A percentile compares a stretch with the other conserved stretches of the same genome.
Evolutionary conservation across 2,113 vertebrate genomes (phyloP).

Genomic region (Hypanus sabinus): DNA sequence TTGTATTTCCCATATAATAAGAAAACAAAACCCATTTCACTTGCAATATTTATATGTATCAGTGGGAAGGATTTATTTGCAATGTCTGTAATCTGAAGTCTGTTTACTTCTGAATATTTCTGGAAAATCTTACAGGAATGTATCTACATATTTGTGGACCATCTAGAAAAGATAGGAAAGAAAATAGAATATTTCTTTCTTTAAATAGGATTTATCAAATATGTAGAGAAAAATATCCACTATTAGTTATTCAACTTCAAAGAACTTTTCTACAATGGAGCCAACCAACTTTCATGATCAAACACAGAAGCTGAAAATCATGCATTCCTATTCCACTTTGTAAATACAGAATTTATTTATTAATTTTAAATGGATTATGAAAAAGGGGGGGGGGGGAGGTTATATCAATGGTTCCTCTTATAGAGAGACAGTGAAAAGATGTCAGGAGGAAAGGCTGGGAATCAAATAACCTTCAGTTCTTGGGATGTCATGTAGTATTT

Average conservation of each 20-base stretch:
- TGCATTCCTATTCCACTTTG: not conserved
- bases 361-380: slow-evolving; percentile 12
- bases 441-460: slow-evolving; percentile 45
- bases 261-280: not conserved
- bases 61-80: not conserved
- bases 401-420: not conserved
- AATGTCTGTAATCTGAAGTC: not conserved
- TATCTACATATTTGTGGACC: not conserved
- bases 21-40: not conserved
- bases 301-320: not conserved
- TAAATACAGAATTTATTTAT: slow-evolving; percentile 2
- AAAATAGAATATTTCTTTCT: not conserved
- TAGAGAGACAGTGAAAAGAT: slow-evolving; percentile 44
- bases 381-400: too few relatives aligned
- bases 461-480: slow-evolving; percentile 44
- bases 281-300: not conserved
- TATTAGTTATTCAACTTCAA: slow-evolving; percentile 10
- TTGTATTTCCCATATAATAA: slow-evolving; percentile 6
- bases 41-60: not conserved
- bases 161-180: not conserved
- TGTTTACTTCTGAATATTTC: not conserved
- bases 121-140: not conserved
- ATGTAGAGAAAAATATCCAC: not conserved
- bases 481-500: slow-evolving; percentile 49
- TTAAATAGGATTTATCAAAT: not conserved